Base-by-base conservation (phyloP, 2,797 vertebrate species). In the Poeciliopsis infans region DNA sequence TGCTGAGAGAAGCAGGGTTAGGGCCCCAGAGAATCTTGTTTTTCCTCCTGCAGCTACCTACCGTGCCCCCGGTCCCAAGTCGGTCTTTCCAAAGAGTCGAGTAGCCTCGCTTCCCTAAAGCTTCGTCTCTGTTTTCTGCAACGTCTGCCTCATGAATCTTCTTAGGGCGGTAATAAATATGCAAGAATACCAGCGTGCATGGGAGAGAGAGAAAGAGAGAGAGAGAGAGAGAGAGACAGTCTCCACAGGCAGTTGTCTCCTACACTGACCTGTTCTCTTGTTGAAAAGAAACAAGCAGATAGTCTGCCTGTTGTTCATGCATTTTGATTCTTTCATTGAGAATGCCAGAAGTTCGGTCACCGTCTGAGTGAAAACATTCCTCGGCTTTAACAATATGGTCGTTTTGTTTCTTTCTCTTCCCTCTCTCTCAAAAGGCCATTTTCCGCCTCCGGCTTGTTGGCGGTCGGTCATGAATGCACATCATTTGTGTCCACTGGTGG, bases 1-100 rank as follows among this genome's bases (percentile, higher is more conserved):
- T 91, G 93, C 93, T 93, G 89, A 94, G 83, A 41, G 78, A 83
- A 78, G 91, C 85, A 90, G 81, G 78, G 79, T 64, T 33, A 69
- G 53, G 81, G 80, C 89, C 88, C 89, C 77, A 59, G 82, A 92
- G 91, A 85, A 20, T 76, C 78, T 72, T n/a, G 75, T 76, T 81
- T 81, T 73, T 68, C 76, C 49, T 80, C 31, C 64, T 72, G 78
- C 75, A 82, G 90, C 79, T 84, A 41, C 72, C 74, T 78, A 77
- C 79, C 84, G 78, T 46, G 74, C 79, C 85, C 89, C 77, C 84
- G 85, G 86, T 76, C 89, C 72, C 70, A 59, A 1, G 77, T 83
- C 80, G 83, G 71, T 86, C 86, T 84, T 79, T 82, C 82, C 80
- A 85, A 82, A 71, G 76, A 90, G 91, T 79, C 18, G 7, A 75